Base-by-base conservation (phyloP, 2,888 invertebrate genomes). In the Ditylenchus weischeri region DNA sequence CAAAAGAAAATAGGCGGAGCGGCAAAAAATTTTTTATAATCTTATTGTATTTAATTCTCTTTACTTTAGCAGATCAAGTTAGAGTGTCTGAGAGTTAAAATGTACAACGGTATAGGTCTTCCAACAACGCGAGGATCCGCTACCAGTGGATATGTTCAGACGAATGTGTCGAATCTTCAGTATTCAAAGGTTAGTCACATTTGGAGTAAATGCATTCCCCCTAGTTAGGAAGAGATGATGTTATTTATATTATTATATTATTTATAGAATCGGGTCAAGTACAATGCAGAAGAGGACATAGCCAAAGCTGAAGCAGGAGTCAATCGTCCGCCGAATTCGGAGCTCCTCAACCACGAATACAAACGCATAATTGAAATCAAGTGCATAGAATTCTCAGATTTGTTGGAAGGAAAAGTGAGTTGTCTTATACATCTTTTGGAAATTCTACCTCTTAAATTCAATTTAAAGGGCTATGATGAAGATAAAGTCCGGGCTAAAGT, bases 71-170 rank as follows among this genome's bases (percentile, higher is more conserved):
- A 38, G 38, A 38, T 38, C 38, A 38, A 38, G 38, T 38, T 38
- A 11, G 11, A 38, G 38, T 38, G 6, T 38, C 6, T 38, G 7
- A 38, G 38, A 8, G 38, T 38, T n/a, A n/a, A n/a, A 48, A 98
- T 99, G 98, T 99, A 99, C 86, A 98, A 99, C 88, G 98, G 98
- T 64, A 96, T 99, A 82, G 98, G 98, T 71, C 87, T 99, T 76
- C 88, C 89, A 79, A 99, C 98, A 69, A 90, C 96, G 36, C 88
- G 98, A 82, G 98, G 98, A 64, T 93, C 95, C 64, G 98, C 98
- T 63, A 99, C 98, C 5, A 98, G 96, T 87, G 98, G 98, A 35
- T 96, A 93, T 86, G 95, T 99, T 6, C 93, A 93, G 84, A 88
- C 93, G 72, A 98, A 98, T 85, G 90, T 94, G 89, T 93, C 96